Base-by-base conservation (phyloP, 2,888 invertebrate genomes). In the Litoditis marina region DNA sequence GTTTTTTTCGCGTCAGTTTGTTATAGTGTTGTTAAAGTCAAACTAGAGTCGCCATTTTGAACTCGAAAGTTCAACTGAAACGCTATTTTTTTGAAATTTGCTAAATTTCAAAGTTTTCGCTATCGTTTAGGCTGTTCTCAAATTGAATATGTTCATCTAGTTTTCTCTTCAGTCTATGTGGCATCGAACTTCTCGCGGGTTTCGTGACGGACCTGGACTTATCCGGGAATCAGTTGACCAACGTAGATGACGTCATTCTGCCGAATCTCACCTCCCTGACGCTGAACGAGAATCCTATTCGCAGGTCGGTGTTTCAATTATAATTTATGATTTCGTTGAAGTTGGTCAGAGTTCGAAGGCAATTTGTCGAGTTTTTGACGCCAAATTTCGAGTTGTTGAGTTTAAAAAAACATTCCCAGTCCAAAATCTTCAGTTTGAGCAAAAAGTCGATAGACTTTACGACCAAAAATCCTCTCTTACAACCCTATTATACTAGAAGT, bases 221-320 rank as follows among this genome's bases (percentile, higher is more conserved):
- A 1, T 16, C 57, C 7, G 72, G 69, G 11, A 76, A 76, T 52
- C n/a, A 53, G 25, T 27, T 76, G 30, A 57, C 25, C 31, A 60
- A 66, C 16, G 32, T 66, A 19, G 65, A 65, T 30, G 63, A 68
- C n/a, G 50, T 73, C 25, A 58, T 66, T 16, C 66, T 74, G 5
- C 73, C 73, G 3, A 69, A 68, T 56, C 54, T 74, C 32, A 57
- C 60, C n/a, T 28, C 19, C 22, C 57, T 76, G 54, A 68, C 64
- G 28, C 34, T 77, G 6, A 59, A 69, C 42, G 73, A 73, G 55
- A 75, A 74, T 60, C 73, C 73, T 11, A 70, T 73, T 32, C 1
- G 8, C 8, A 36, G 39, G 59, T 59, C 11, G 39, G 39, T 39
- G n/a, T 11, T 39, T 13, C n/a, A 39, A 39, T 11, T 39, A n/a